Base-by-base conservation (phyloP, 2,888 invertebrate species). In the Melanophora roralis region DNA sequence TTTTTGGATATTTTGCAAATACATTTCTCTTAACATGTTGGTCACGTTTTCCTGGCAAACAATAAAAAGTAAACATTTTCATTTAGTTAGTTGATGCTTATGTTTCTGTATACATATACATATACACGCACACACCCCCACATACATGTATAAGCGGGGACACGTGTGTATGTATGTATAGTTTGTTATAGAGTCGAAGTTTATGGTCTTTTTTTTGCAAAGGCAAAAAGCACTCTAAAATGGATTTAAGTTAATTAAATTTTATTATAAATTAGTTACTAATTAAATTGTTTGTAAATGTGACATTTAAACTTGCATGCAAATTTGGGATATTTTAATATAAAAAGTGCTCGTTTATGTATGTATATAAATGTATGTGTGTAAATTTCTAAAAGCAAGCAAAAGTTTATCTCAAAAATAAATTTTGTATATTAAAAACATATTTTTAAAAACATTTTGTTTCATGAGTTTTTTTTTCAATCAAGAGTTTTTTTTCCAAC, bases 211-310 rank as follows among this genome's bases (percentile, higher is more conserved):
- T 5, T 11, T 57, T 27, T 60, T 64, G 34, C 65, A 53, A 55
- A 71, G 71, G 59, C 16, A 69, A 74, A 80, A 69, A 74, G 69
- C 69, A 77, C 76, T 77, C 76, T 69, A 65, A 81, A 81, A 69
- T 81, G 62, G 68, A 78, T 81, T 78, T 76, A 82, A 83, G 75
- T 82, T 74, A 83, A 83, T 83, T 83, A 83, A 83, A 82, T 83
- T 82, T 82, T 77, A 55, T 78, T 71, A 59, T 78, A 83, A 83
- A 83, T 83, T 83, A 81, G 76, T 75, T 49, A 76, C 79, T 83
- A 83, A 83, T 83, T 81, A 83, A 83, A 83, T 83, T 83, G 83
- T 83, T 83, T 83, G 81, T 47, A 64, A 81, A 79, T 79, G 73
- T 64, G 68, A 75, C 62, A 74, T 78, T 73, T 74, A 76, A 32